These are phyloP conservation scores for Palythoa caribaeorum DNA, from an alignment of 92 coral and sea anemone genomes.

Conservation along the genomic window DNA sequence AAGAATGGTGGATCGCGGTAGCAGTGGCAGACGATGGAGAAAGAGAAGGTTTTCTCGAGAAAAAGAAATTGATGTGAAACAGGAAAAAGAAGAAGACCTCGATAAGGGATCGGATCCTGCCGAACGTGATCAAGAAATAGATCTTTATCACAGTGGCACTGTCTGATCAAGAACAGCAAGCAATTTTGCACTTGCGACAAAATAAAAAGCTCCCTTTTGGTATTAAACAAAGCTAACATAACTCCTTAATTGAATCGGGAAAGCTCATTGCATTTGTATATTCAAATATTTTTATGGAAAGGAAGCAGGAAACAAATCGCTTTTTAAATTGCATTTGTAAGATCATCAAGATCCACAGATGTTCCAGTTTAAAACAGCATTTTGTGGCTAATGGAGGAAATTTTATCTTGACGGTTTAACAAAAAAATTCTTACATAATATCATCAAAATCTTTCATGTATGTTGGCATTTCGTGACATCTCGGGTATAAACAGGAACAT, in stretches of 20 bases:
- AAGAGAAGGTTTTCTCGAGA: constrained; percentile 35
- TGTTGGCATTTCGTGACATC: no score
- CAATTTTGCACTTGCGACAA: background rate
- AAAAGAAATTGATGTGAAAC: constrained; percentile 26
- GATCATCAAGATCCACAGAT: no score
- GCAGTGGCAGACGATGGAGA: constrained; percentile 50
- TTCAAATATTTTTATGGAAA: no score
- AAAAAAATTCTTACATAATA: no score
- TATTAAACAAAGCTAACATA: background rate
- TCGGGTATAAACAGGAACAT: no score
- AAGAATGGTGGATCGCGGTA: constrained; percentile 37
- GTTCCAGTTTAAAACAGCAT: no score
- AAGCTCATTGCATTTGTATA: background rate
- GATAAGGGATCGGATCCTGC: background rate
- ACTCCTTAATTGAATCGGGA: background rate
- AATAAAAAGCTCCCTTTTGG: background rate
- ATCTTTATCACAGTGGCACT: constrained; percentile 7
- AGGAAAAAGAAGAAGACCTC: background rate
- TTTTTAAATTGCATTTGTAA: no score
- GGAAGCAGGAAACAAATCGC: no score
- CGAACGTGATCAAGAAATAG: background rate
- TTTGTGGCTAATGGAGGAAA: no score
- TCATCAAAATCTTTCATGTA: no score
- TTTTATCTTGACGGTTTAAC: no score
- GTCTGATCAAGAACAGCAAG: background rate